Base-by-base conservation (phyloP, 2,888 invertebrate genomes). In the Euclidia mi region DNA sequence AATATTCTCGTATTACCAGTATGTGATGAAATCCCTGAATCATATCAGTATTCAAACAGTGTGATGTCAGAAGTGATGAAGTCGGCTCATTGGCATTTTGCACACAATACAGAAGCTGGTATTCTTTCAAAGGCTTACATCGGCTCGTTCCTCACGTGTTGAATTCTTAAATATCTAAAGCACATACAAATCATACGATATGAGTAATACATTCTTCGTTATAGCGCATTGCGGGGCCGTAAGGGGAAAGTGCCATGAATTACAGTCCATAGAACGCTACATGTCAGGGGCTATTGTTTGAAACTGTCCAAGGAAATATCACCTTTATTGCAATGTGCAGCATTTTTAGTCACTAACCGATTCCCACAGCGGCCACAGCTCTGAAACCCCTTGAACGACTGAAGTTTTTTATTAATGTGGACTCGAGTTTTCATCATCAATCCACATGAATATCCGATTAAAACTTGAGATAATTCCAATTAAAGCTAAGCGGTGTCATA, bases 81-180 rank as follows among this genome's bases (percentile, higher is more conserved):
- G n/a, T n/a, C n/a, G n/a, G n/a, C n/a, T n/a, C n/a, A n/a, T n/a
- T n/a, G n/a, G n/a, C n/a, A n/a, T n/a, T n/a, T n/a, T n/a, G n/a
- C n/a, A n/a, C n/a, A n/a, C n/a, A n/a, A n/a, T n/a, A n/a, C n/a
- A n/a, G n/a, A n/a, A n/a, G n/a, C n/a, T n/a, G n/a, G n/a, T n/a
- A 25, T 25, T 25, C 2, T 25, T 25, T 6, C 20, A 25, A 25
- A 7, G 6, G 4, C 29, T 9, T 29, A 29, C 29, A 29, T 29
- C 7, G 10, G 10, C 2, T 29, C 10, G n/a, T 45, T 7, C 10
- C 31, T n/a, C 29, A 18, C 38, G 40, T 15, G 6, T 31, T 18
- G 25, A 52, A 65, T 34, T 65, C 25, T 62, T 41, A 47, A 52
- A 62, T 55, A 48, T 52, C 32, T 11, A 47, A 15, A 43, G n/a